phyloP scores from a whole-genome alignment of 1,140 invertebrate genomes.

The Batillaria attramentaria region DNA sequence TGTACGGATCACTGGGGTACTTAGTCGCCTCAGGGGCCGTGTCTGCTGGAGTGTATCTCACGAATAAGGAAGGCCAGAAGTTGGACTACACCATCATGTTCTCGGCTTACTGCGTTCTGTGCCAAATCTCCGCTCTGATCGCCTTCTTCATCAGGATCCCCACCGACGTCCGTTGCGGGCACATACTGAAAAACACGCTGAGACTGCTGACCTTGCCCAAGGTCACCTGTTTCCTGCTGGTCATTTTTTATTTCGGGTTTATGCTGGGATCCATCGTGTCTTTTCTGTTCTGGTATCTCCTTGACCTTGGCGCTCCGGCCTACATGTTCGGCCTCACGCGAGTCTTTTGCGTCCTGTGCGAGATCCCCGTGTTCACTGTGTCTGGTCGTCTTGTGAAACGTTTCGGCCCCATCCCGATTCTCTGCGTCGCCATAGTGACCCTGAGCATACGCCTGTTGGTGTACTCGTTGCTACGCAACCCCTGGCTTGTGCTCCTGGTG shows the following conservation, averaged over 20 bases:
- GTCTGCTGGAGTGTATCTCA: slow-evolving; percentile 58
- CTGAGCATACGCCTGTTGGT: slow-evolving; percentile 84
- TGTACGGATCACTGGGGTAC: slow-evolving; percentile 46
- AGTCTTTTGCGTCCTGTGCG: background rate
- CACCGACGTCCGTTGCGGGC: slow-evolving; percentile 35
- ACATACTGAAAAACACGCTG: slow-evolving; percentile 36
- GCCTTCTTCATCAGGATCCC: slow-evolving; percentile 46
- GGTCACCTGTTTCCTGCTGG: too few relatives aligned
- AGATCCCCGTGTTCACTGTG: slow-evolving; percentile 32
- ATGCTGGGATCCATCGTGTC: too few relatives aligned
- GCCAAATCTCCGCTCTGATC: slow-evolving; percentile 38
- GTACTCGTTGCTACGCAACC: slow-evolving; percentile 84
- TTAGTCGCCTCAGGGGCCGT: slow-evolving; percentile 51
- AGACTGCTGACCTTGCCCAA: slow-evolving; percentile 34
- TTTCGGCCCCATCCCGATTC: slow-evolving; percentile 82
- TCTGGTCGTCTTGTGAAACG: slow-evolving; percentile 33
- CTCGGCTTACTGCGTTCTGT: slow-evolving; percentile 53
- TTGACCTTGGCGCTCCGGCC: slow-evolving; percentile 35
- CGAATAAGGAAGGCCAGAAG: too few relatives aligned
- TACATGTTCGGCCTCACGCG: too few relatives aligned
- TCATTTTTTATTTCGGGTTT: too few relatives aligned
- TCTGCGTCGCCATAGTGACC: slow-evolving; percentile 84
- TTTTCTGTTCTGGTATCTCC: slow-evolving; percentile 43
- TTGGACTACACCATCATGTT: slow-evolving; percentile 57
- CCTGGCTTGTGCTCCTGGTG: slow-evolving; percentile 87